Base-by-base conservation (phyloP, 2,888 invertebrate genomes). In the Griposia aprilina region DNA sequence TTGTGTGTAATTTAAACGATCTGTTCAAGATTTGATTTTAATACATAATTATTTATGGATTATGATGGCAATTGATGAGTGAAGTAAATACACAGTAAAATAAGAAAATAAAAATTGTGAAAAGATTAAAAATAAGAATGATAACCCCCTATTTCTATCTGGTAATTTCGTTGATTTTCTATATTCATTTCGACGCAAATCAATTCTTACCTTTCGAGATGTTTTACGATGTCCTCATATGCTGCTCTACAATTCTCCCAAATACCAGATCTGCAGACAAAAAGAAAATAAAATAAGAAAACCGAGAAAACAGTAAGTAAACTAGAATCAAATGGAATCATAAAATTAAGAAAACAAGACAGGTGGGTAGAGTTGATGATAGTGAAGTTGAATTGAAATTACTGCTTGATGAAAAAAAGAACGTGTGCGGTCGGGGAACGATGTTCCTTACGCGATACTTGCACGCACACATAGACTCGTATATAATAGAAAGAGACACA, bases 201-300 rank as follows among this genome's bases (percentile, higher is more conserved):
- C 72, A 8, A 79, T 70, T 95, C 98, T 97, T 98, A 98, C 98
- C 99, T 98, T 97, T 99, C 99, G 94, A 99, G 98, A 96, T 99
- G 99, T 97, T 99, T 99, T 91, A 99, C 99, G 96, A 99, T 99
- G 97, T 99, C 99, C 97, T 99, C 99, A 96, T 99, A 99, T 90
- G 99, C 99, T 88, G 99, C 99, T 96, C 99, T 98, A 97, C 99
- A 99, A 97, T 99, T 99, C 97, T 99, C 99, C 99, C 99, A 99
- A 94, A 99, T 98, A 92, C 98, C 98, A 94, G 98, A 98, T 95
- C 98, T 98, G 97, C 88, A 95, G 97, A 96, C 96, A 97, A 96
- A 84, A 96, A 91, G 94, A 95, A 91, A 93, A 93, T 83, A 93
- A 94, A 95, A 95, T 94, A 94, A 95, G 94, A 94, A 91, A 93